Conservation (phyloP, 2,888 invertebrate species). For the Omphaloscelis lunosa region DNA sequence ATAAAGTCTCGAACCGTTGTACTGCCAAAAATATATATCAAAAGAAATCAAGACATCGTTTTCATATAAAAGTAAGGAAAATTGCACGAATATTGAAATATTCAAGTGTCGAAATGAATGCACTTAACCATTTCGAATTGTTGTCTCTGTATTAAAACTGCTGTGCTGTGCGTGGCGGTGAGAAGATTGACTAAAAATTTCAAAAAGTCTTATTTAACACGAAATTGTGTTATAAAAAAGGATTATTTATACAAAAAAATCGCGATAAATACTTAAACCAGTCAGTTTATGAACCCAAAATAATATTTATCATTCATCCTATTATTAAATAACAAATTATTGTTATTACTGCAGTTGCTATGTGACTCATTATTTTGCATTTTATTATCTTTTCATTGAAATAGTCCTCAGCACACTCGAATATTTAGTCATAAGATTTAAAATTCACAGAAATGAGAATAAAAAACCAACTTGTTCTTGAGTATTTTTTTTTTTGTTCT, state of each 20-base stretch:
- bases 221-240: neutral
- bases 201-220: neutral
- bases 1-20: neutral
- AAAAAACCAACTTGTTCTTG: conserved; percentile 42
- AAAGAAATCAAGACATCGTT: neutral
- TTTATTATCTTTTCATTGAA: conserved; percentile 47
- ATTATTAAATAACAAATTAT: neutral
- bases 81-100: neutral
- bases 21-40: neutral
- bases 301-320: conserved; percentile 19
- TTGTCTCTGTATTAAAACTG: neutral
- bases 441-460: conserved; percentile 62
- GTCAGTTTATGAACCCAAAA: conserved; percentile 31
- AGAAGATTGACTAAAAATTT: neutral
- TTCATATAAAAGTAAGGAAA: neutral
- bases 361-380: conserved; percentile 9
- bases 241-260: neutral
- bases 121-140: neutral
- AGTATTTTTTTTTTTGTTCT: conserved; percentile 58
- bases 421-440: conserved; percentile 57
- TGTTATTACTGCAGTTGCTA: neutral
- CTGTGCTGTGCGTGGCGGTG: neutral
- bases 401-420: conserved; percentile 64
- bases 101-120: neutral
- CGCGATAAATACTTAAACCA: neutral